These are phyloP conservation scores for Amphiprion percula DNA, from an alignment of 2,113 vertebrate genomes.

Conservation along the genomic window DNA sequence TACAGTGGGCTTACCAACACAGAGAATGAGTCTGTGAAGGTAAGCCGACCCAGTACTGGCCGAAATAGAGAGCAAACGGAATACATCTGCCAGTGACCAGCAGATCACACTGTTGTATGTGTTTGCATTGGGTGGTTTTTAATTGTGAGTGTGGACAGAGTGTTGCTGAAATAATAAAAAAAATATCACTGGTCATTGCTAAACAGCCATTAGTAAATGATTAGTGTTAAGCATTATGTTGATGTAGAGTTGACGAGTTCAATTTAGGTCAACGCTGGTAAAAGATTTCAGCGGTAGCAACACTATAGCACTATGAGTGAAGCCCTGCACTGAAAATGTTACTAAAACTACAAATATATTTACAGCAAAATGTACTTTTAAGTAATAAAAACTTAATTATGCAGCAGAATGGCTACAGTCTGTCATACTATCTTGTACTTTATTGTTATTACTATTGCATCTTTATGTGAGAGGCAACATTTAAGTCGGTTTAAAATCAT, in stretches of 20 bases:
- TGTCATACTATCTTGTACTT: too few species aligned
- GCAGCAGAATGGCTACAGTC: too few species aligned
- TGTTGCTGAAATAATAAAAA: background rate
- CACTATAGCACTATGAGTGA: too few species aligned
- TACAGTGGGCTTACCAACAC: too few species aligned
- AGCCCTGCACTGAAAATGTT: too few species aligned
- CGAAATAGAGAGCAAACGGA: background rate
- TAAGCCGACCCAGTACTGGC: background rate
- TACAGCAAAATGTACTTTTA: background rate
- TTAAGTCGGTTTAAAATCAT: too few species aligned
- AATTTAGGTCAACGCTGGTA: background rate
- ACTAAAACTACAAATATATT: background rate
- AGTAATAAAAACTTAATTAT: too few species aligned
- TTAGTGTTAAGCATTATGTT: slow-evolving; percentile 3
- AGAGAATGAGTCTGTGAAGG: too few species aligned
- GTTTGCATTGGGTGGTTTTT: background rate
- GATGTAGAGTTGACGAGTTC: too few species aligned
- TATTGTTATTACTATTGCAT: too few species aligned
- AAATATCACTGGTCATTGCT: background rate
- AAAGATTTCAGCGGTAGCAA: too few species aligned
- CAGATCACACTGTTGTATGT: slow-evolving; percentile 1
- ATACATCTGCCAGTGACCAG: background rate
- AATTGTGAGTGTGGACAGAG: background rate
- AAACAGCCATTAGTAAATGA: slow-evolving; percentile 3
- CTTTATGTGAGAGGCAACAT: too few species aligned